A percentile compares a stretch with the other conserved stretches of the same genome.
Evolutionary conservation across 2,888 invertebrate species (phyloP).

Genomic region (Oligia fasciuncula): DNA sequence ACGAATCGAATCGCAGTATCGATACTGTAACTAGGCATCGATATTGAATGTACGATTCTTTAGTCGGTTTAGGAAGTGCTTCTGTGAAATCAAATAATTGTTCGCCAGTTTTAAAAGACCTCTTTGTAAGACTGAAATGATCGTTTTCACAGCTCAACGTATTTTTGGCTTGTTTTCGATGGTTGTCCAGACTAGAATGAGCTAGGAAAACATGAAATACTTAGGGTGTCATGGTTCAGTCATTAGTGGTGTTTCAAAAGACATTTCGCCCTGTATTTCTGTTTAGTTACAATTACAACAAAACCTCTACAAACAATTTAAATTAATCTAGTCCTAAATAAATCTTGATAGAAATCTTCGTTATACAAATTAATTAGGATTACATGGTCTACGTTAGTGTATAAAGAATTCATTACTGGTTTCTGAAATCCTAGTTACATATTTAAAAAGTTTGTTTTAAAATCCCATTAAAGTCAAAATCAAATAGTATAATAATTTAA

Average conservation of each 20-base stretch:
- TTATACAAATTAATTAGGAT: not conserved
- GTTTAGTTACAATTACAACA: not conserved
- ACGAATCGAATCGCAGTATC: slow-evolving; percentile 54
- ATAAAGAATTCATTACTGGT: not conserved
- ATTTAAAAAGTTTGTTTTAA: not conserved
- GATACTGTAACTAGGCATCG: slow-evolving; percentile 50
- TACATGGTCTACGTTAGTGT: not conserved
- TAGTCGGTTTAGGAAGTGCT: slow-evolving; percentile 30
- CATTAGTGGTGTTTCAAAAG: not conserved
- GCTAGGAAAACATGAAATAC: not conserved
- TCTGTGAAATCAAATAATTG: slow-evolving; percentile 23
- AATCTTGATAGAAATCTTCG: not conserved
- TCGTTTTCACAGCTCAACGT: not conserved
- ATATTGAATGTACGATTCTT: slow-evolving; percentile 42
- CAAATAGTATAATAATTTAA: not conserved
- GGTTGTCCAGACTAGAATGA: not conserved
- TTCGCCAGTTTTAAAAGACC: not conserved
- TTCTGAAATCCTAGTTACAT: not conserved
- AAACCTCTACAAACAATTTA: not conserved
- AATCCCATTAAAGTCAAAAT: not conserved
- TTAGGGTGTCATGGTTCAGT: not conserved
- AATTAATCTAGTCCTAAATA: slow-evolving; percentile 6
- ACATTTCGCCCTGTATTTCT: not conserved
- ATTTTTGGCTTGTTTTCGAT: not conserved
- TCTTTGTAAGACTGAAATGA: not conserved